Evolutionary conservation across 1,140 invertebrate genomes (phyloP), one percentile per base, ranked within the genome.

Genomic region (Brachionus angularis): DNA sequence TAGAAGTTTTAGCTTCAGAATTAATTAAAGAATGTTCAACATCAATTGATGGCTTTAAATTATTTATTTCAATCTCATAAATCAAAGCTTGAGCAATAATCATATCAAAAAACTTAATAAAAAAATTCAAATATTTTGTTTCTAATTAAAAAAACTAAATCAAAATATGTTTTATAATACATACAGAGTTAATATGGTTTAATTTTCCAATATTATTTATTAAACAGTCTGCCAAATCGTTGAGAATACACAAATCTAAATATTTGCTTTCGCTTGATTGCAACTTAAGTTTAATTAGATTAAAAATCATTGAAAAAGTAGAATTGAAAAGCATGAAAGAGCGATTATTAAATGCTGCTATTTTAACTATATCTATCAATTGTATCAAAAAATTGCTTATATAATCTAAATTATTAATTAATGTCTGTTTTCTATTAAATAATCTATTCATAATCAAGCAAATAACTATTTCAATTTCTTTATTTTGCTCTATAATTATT

Each of bases 31-130:
- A n/a, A 58, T 58, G 31, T 58, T 58, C 34, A 58, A 39, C 21
- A 42, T 46, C 62, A 3, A 25, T 25, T 1, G 18, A 25, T 18
- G 34, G 16, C 8, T 58, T 33, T 14, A 25, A 39, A 5, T 14
- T 18, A 50, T 67, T 67, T 1, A 27, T 67, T 67, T 67, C 62
- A 33, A 67, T 67, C 18, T 67, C 39, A 47, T 67, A 50, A n/a
- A 67, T 50, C 27, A 67, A 50, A 3, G 62, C 62, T 46, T 67
- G 39, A 5, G 62, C 62, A 12, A 67, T 46, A 23, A 67, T 67
- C 62, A 67, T 31, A 18, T 46, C 33, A 21, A 67, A 29, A 31
- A 47, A 67, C 62, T 58, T 29, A 33, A 58, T 39, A 39, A 21
- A 39, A 18, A 34, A n/a, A 39, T 52, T 52, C 49, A 52, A n/a